Evolutionary conservation across 2,888 invertebrate genomes (phyloP), one percentile per base, ranked within the genome.

Genomic region (Nematopogon swammerdamellus): DNA sequence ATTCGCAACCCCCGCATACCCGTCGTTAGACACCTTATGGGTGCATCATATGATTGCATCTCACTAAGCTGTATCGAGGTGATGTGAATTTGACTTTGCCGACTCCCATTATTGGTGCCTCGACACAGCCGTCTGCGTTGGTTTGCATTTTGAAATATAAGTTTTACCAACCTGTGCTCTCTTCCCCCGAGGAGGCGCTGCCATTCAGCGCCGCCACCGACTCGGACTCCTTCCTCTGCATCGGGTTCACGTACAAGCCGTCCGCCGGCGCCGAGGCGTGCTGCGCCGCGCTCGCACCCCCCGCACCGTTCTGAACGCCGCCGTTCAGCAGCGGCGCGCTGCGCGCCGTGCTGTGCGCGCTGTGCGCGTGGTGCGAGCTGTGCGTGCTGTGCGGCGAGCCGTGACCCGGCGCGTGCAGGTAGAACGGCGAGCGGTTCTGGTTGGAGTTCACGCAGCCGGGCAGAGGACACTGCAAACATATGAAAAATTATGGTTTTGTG

Each of bases 201-300:
- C 51, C 46, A 16, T 46, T 46, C 8, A 16, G 6, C 55, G 70
- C 71, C 8, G 65, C 65, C 6, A 61, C 65, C 19, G 58, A 67
- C 1, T 67, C 64, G 0, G 70, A 63, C 2, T 63, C 61, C 5
- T 60, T 63, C 42, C 82, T 69, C 58, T 81, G 84, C 90, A 92
- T 91, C 0, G 92, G 92, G 65, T 92, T 92, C 52, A 93, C 87
- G 63, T 92, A 93, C 44, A 92, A 81, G 0, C 92, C 92, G 59
- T 92, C 91, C 51, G 88, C 86, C 0, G 87, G 87, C 29, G 52
- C 85, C 64, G 58, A 76, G 67, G 51, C 52, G 20, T 48, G 17
- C 74, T 59, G 17, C 66, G 61, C 0, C 73, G 74, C 63, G 51
- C 76, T 54, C 71, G 88, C 60, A 84, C 84, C 71, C 86, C 86